Percentiles rank a stretch among this genome's conserved stretches.
These are phyloP conservation scores for Chrysogorgia sp. DNA, from an alignment of 92 coral and sea anemone genomes.

Conservation along the genomic window DNA sequence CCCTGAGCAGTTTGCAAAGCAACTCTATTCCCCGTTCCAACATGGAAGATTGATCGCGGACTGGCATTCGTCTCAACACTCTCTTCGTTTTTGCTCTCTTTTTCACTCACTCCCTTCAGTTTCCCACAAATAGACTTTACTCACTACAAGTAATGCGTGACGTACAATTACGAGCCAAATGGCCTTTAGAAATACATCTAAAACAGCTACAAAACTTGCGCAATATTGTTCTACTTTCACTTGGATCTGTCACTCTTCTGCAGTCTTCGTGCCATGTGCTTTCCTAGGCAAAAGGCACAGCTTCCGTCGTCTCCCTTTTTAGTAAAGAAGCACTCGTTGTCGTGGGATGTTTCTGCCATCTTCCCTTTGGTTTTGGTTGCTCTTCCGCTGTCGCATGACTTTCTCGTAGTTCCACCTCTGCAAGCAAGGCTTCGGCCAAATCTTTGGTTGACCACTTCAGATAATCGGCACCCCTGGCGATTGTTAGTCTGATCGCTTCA, in stretches of 20 bases:
- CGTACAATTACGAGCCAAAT: too few relatives aligned
- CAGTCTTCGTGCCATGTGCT: slow-evolving; percentile 13
- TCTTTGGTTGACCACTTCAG: slow-evolving; percentile 47
- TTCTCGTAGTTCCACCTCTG: slow-evolving; percentile 65
- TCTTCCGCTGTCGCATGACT: slow-evolving; percentile 43
- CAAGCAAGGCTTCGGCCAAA: slow-evolving; percentile 39
- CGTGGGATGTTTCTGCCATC: slow-evolving; percentile 4
- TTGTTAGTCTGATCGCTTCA: slow-evolving; percentile 52
- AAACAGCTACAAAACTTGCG: neutral
- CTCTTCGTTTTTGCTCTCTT: too few relatives aligned
- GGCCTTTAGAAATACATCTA: too few relatives aligned
- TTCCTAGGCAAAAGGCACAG: slow-evolving; percentile 55
- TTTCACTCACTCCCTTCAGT: too few relatives aligned
- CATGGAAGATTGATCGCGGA: too few relatives aligned
- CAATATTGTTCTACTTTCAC: neutral
- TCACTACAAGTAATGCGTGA: too few relatives aligned
- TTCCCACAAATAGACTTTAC: too few relatives aligned
- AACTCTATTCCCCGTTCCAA: too few relatives aligned
- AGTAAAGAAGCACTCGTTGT: slow-evolving; percentile 22
- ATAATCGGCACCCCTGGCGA: slow-evolving; percentile 49
- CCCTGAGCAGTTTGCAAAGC: too few relatives aligned
- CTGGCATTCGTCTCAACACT: too few relatives aligned
- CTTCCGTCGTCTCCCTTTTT: neutral
- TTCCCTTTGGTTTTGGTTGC: slow-evolving; percentile 18
- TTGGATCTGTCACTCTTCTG: too few relatives aligned